Evolutionary conservation across 2,113 vertebrate species (phyloP).

Genomic region (Catharus fuscescens): DNA sequence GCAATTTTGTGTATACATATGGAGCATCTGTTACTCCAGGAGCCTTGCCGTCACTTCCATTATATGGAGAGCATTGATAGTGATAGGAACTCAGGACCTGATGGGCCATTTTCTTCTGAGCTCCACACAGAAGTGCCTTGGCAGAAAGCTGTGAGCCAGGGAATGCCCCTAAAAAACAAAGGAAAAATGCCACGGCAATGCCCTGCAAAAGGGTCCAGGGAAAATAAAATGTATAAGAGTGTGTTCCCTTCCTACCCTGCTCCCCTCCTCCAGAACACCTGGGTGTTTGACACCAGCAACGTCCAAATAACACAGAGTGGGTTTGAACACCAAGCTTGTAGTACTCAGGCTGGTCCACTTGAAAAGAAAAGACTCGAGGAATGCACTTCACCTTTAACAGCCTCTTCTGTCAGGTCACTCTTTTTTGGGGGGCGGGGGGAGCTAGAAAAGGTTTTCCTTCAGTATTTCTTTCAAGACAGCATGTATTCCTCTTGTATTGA

Average conservation of each 20-base stretch:
- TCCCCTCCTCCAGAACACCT: not conserved
- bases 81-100: slow-evolving; percentile 32
- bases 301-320: not conserved
- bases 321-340: not conserved
- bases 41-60: slow-evolving; percentile 50
- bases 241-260: not conserved
- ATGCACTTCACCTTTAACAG: not conserved
- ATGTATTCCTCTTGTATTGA: slow-evolving; percentile 47
- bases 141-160: not conserved
- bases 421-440: not conserved
- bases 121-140: slow-evolving; percentile 6
- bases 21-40: slow-evolving; percentile 61
- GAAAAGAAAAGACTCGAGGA: not conserved
- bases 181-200: not conserved
- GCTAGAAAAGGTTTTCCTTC: not conserved
- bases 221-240: not conserved
- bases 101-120: slow-evolving; percentile 57
- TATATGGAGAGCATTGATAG: slow-evolving; percentile 16
- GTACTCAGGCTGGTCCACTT: not conserved
- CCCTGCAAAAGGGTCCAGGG: not conserved
- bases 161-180: slow-evolving; percentile 18
- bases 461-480: slow-evolving; percentile 32
- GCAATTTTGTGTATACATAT: slow-evolving; percentile 40
- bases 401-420: not conserved
- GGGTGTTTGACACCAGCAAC: not conserved